Evolutionary conservation across 1,140 invertebrate genomes (phyloP).

Genomic region (Procambarus virginalis): DNA sequence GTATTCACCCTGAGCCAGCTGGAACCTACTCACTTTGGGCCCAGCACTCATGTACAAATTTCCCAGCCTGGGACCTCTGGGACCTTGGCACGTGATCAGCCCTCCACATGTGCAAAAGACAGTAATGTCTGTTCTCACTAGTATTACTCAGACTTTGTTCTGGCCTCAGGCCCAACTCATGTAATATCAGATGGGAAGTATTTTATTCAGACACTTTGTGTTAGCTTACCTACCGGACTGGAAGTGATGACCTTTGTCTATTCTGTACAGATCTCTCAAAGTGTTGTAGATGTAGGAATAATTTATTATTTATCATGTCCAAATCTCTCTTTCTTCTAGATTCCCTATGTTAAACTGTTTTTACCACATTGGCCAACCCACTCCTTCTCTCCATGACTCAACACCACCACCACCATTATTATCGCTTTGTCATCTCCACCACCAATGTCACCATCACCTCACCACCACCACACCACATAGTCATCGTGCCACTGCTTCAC

Average conservation of each 20-base stretch:
- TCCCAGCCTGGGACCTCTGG: conserved; percentile 58
- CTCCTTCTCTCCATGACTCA: conserved; percentile 55
- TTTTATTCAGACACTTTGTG: conserved; percentile 69
- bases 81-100: conserved; percentile 65
- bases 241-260: conserved; percentile 67
- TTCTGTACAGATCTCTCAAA: conserved; percentile 69
- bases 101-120: conserved; percentile 68
- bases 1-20: conserved; percentile 60
- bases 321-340: conserved; percentile 68
- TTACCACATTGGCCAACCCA: conserved; percentile 60
- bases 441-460: background rate
- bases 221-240: conserved; percentile 65
- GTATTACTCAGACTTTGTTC: conserved; percentile 64
- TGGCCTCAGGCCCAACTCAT: conserved; percentile 60
- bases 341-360: conserved; percentile 66
- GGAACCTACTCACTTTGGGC: conserved; percentile 59
- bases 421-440: conserved; percentile 40
- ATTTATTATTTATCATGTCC: conserved; percentile 69
- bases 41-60: conserved; percentile 66
- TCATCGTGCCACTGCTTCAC: conserved; percentile 9
- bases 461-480: background rate
- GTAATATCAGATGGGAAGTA: conserved; percentile 67
- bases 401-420: conserved; percentile 52
- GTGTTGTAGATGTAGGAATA: conserved; percentile 68
- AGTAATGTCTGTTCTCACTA: conserved; percentile 65